phyloP scores from a whole-genome alignment of 2,113 vertebrate genomes.

The Semnornis frantzii region DNA sequence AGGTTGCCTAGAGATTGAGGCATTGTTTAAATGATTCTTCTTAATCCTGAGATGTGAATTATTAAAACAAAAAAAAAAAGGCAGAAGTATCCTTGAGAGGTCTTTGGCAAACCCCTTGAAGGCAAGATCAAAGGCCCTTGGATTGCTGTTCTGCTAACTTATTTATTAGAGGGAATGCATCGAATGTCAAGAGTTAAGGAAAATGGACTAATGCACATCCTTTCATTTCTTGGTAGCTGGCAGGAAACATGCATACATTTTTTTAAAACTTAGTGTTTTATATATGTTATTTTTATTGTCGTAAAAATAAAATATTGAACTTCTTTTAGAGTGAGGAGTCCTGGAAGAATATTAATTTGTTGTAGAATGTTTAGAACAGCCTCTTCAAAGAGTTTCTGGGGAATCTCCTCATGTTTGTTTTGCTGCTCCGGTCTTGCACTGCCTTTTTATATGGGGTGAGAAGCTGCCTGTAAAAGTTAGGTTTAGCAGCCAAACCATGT shows the following conservation, averaged over 20 bases:
- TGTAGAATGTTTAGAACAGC: not conserved
- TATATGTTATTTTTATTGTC: not conserved
- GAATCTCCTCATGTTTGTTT: not conserved
- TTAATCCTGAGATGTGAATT: not conserved
- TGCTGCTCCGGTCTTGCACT: not conserved
- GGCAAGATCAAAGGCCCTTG: not conserved
- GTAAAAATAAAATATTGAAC: not conserved
- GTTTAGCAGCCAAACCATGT: not conserved
- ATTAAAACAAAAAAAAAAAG: not conserved
- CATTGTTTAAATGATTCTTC: not conserved
- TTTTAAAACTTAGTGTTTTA: not conserved
- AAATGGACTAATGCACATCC: not conserved
- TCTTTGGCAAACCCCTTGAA: not conserved
- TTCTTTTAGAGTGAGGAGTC: not conserved
- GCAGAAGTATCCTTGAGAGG: not conserved
- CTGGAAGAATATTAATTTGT: not conserved
- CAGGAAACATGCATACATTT: not conserved
- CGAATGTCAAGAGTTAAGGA: not conserved
- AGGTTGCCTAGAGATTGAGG: constrained; percentile 8
- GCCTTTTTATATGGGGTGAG: not conserved
- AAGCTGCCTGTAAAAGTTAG: not conserved
- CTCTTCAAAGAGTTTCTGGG: not conserved
- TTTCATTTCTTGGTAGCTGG: not conserved
- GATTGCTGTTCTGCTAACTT: not conserved
- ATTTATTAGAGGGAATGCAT: not conserved